Evolutionary conservation across 2,113 vertebrate genomes (phyloP).

Genomic region (Dascyllus trimaculatus): DNA sequence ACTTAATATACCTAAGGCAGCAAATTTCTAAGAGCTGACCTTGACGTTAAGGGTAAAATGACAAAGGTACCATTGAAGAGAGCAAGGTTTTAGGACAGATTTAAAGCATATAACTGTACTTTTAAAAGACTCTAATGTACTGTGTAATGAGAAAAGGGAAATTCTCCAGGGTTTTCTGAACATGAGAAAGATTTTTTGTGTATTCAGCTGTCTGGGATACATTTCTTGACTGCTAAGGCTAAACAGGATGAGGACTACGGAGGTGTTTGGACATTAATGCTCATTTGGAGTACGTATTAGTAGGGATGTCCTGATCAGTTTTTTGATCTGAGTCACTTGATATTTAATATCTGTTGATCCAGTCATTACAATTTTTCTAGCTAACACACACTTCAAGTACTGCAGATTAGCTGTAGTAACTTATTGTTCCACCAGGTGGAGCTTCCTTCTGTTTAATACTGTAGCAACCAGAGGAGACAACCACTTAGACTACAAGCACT

Average conservation of each 20-base stretch:
- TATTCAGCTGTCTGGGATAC: neutral
- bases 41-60: neutral
- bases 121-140: neutral
- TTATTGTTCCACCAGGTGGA: no score
- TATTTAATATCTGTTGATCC: no score
- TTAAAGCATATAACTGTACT: neutral
- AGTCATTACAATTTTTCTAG: no score
- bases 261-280: neutral
- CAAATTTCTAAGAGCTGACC: neutral
- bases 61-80: neutral
- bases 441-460: no score
- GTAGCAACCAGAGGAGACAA: no score
- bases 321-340: no score
- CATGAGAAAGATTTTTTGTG: neutral
- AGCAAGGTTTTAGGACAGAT: neutral
- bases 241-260: neutral
- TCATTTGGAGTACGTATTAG: neutral
- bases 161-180: neutral
- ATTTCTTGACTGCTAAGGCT: neutral
- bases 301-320: no score
- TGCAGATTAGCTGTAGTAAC: no score
- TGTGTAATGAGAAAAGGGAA: conserved; percentile 1
- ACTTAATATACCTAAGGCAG: neutral
- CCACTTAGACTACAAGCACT: no score
- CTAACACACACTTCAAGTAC: no score